Base-by-base conservation (phyloP, 1,140 invertebrate species). In the Heliothis virescens region DNA sequence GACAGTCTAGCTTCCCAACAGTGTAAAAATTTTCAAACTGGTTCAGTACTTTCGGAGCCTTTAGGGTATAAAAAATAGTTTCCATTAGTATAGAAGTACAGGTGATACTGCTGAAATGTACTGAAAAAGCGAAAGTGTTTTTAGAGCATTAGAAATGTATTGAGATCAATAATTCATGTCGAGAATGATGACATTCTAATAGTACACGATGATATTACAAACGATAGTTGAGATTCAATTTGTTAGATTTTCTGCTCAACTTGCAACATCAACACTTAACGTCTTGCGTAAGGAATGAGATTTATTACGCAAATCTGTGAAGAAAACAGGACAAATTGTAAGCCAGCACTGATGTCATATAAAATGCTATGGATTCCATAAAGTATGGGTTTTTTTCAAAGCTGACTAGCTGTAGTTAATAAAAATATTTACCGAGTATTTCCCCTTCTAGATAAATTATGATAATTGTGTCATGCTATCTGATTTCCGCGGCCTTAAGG, bases 91-190 rank as follows among this genome's bases (percentile, higher is more conserved):
- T 1, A 26, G 21, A 26, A 26, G 21, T 26, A 26, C 2, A 26
- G 21, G 2, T 18, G 5, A 1, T 10, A 41, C 9, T 18, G 53
- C 16, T 55, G 69, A 41, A 57, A 72, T 57, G 26, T 16, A 72
- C 21, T 55, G 26, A 72, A 55, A 53, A 53, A 52, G 21, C 16
- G 67, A 71, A 29, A 71, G 21, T 47, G 41, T 67, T 21, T 67
- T 21, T 48, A 18, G 63, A 67, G 21, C 41, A 48, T 67, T 67
- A 21, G n/a, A 48, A 67, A 16, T 48, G 47, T 48, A 50, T 67
- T 67, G 29, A 48, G 4, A 41, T 41, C 34, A 48, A 41, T 48
- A 65, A 65, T 47, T 65, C 34, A 65, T 65, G n/a, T 18, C 3
- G n/a, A 34, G 62, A 65, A 9, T 63, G 62, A 18, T 11, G 57